A percentile compares a stretch with the other conserved stretches of the same genome.
Conservation (phyloP, 2,888 invertebrate genomes). For the Drosophila paucipuncta region DNA sequence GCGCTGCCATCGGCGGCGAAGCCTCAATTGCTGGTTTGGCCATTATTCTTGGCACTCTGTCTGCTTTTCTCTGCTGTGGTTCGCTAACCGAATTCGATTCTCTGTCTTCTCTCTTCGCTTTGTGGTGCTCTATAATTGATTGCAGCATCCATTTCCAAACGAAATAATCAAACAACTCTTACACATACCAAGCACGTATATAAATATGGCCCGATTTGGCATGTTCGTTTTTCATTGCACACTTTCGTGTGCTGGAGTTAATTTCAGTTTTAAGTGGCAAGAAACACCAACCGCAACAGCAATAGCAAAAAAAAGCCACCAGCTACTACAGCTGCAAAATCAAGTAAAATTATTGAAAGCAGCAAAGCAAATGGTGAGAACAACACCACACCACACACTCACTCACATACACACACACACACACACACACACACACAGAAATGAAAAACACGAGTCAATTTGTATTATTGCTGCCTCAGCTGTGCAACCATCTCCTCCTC, state of each 20-base stretch:
- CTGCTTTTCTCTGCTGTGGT: conserved; percentile 15
- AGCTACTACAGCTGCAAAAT: conserved; percentile 41
- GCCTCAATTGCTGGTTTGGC: conserved; percentile 49
- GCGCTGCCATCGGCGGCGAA: conserved; percentile 34
- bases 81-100: conserved; percentile 51
- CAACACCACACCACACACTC: not conserved
- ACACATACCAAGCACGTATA: conserved; percentile 12
- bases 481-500: conserved; percentile 21
- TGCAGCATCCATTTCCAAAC: conserved; percentile 76
- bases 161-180: conserved; percentile 71
- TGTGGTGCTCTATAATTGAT: conserved; percentile 71
- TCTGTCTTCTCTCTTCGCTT: conserved; percentile 23
- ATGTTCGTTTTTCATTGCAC: conserved; percentile 55
- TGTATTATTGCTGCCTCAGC: conserved; percentile 51
- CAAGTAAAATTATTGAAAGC: conserved; percentile 65
- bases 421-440: conserved; percentile 18
- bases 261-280: conserved; percentile 72
- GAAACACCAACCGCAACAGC: conserved; percentile 15
- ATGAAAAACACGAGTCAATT: conserved; percentile 71
- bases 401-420: not conserved
- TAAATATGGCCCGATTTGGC: conserved; percentile 36
- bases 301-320: conserved; percentile 33
- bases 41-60: conserved; percentile 56
- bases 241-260: conserved; percentile 70
- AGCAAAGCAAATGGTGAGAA: conserved; percentile 41